Base-by-base conservation (phyloP, 2,888 invertebrate species). In the Steinernema scapterisci region DNA sequence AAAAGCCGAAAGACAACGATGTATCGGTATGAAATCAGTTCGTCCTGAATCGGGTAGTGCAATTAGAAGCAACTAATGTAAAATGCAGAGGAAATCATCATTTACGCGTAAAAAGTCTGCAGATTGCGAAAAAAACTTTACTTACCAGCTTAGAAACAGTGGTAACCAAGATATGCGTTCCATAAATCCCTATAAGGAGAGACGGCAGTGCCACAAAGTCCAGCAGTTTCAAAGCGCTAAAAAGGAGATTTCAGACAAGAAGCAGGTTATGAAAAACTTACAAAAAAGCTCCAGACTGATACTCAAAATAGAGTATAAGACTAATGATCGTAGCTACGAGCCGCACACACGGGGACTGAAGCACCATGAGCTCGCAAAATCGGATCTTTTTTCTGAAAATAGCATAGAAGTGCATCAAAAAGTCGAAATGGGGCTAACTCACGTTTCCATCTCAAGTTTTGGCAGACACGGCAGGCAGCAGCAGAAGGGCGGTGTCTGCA, bases 91-190 rank as follows among this genome's bases (percentile, higher is more conserved):
- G n/a, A 54, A 54, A 25, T 44, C 45, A 44, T 44, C 45, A 7
- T 44, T 44, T 44, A 7, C 7, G 45, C 45, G 71, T 11, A 51
- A n/a, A n/a, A 7, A 25, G 54, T 52, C 9, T 19, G n/a, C 23
- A n/a, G n/a, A n/a, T n/a, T n/a, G n/a, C n/a, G n/a, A n/a, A n/a
- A n/a, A n/a, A n/a, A n/a, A n/a, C n/a, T n/a, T n/a, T n/a, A 7
- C 54, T 63, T 31, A 82, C 82, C 78, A 85, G 75, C 74, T 83
- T 78, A 9, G 84, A 83, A 11, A 85, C 82, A 2, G 85, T 85
- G 5, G 83, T 85, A 23, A 86, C 85, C n/a, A 86, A 77, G 73
- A 86, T 85, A 74, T 86, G 86, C n/a, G 81, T 85, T n/a, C 86
- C 86, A 75, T 85, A 86, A 74, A 86, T 86, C 48, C 86, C 86